Evolutionary conservation across 2,888 invertebrate genomes (phyloP), one percentile per base, ranked within the genome.

Genomic region (Oeneis ivallda): DNA sequence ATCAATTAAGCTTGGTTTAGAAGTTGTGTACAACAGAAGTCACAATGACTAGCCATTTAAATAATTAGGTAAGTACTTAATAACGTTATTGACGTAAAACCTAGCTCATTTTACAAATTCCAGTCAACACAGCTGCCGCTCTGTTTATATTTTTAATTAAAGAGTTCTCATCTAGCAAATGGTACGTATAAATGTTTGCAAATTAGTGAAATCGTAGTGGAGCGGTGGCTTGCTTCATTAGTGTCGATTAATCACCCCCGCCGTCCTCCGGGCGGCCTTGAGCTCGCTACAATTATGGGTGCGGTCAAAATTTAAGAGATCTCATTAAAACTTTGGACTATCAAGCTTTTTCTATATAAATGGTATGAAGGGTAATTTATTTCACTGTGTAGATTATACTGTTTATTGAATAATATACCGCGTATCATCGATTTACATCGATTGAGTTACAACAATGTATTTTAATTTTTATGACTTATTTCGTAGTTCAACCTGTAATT

Each of bases 211-310:
- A 67, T 69, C 69, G 67, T 67, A 64, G 62, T 54, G 49, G 32
- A 60, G 67, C 49, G 64, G 64, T 62, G 61, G 66, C 61, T 64
- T 64, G 66, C 66, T 70, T 71, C 72, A 71, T 73, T 73, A 71
- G 69, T 69, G 68, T 66, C 69, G 67, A 71, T 71, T 70, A 70
- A 73, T 73, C 71, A 73, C 70, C 67, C 67, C 56, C 53, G 41
- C 39, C 63, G 68, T 62, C 71, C 71, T 68, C 61, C 65, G 37
- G 37, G n/a, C 52, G 66, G 65, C 66, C 70, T 65, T 72, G 67
- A 68, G 54, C 61, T 43, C 37, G 43, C 39, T 37, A 49, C 39
- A 37, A 49, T 60, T 26, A 61, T 45, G 34, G 56, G 37, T 26
- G 50, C 50, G 52, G 39, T 41, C 41, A 41, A 61, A 41, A 39